Evolutionary conservation across 2,888 invertebrate species (phyloP), one percentile per base, ranked within the genome.

Genomic region (Tenodera sinensis): DNA sequence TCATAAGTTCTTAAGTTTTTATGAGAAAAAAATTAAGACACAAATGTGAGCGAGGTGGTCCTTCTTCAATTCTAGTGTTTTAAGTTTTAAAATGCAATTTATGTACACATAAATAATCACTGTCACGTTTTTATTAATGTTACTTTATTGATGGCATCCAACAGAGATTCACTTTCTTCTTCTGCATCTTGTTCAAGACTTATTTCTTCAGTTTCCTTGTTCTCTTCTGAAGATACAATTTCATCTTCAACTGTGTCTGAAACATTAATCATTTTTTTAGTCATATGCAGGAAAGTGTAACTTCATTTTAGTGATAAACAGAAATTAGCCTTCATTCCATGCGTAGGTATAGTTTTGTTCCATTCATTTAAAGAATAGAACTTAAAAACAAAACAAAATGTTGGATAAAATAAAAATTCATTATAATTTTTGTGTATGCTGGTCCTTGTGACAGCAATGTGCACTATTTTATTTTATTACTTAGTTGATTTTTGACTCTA

Each of bases 121-220:
- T 71, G 54, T 71, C 83, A 83, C 27, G 87, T 82, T 71, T 87
- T 87, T 9, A 83, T 88, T n/a, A 89, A 81, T 83, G 89, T 88
- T 34, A 88, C 88, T 54, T 89, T 89, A 88, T 89, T 88, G 28
- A 89, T 88, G n/a, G 88, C 89, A 84, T 89, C 89, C 25, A 89
- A 83, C 42, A 89, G 81, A n/a, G 89, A 89, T 42, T 89, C 89
- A 3, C 88, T 82, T 47, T 89, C 89, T 34, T 87, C 87, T 83
- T 83, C 34, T 81, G 42, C 86, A 20, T 71, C 86, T 83, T 87
- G 82, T 34, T 28, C 85, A 25, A 20, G 27, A n/a, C 27, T 42
- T 1, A 34, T 4, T 86, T 28, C 14, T 34, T 34, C 82, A 12
- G 30, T 27, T 27, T 82, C 81, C n/a, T 87, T 87, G 27, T 82